Evolutionary conservation across 2,888 invertebrate species (phyloP).

Genomic region (Gymnoscelis rufifasciata): DNA sequence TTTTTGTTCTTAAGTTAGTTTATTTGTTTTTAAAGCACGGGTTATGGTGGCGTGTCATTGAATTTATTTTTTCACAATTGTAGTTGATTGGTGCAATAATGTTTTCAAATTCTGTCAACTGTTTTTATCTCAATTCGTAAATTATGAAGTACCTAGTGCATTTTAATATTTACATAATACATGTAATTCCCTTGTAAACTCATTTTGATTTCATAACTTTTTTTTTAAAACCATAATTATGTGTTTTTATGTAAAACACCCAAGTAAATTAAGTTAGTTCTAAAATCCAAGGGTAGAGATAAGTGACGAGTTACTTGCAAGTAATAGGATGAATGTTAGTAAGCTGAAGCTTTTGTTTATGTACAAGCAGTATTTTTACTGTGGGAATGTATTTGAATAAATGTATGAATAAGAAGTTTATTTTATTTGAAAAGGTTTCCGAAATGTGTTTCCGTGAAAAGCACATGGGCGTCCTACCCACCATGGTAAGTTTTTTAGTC

Average conservation of each 20-base stretch:
- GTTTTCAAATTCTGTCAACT: no score
- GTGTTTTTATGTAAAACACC: not conserved
- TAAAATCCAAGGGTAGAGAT: constrained; percentile 17
- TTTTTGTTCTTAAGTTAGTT: constrained; percentile 5
- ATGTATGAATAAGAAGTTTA: constrained; percentile 39
- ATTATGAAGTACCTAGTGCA: no score
- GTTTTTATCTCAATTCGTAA: no score
- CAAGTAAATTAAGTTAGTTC: not conserved
- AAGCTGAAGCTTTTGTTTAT: constrained; percentile 36
- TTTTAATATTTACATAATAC: not conserved
- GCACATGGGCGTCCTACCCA: no score
- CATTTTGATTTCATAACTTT: no score
- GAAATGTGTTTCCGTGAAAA: no score
- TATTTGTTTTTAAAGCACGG: not conserved
- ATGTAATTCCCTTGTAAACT: no score
- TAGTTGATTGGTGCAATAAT: no score
- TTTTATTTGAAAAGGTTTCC: constrained; percentile 26
- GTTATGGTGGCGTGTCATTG: not conserved
- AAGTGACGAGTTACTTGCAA: constrained; percentile 23
- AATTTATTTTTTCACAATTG: no score
- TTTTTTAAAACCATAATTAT: no score
- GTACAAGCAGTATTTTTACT: constrained; percentile 50
- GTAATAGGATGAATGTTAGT: constrained; percentile 27
- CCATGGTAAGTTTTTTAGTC: no score
- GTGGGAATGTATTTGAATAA: constrained; percentile 48